A percentile compares a stretch with the other conserved stretches of the same genome.
phyloP scores from a whole-genome alignment of 30 jellyfish, hydroid and myxozoan genomes.

The Aurelia aurita complex sp. Pacific region DNA sequence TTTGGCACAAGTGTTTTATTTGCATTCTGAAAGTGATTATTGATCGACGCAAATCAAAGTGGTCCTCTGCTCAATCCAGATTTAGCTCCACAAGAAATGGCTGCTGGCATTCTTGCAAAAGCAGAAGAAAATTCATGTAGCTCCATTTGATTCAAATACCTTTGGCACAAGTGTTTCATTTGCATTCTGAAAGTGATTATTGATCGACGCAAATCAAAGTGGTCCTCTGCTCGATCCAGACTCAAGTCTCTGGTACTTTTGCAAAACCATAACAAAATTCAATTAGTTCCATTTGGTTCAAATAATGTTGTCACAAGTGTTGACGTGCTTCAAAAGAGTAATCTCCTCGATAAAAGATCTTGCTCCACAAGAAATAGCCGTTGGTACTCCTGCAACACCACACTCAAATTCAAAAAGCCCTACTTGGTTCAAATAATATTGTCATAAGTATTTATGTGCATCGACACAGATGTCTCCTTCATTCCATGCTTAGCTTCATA shows the following conservation, averaged over 20 bases:
- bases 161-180: no score
- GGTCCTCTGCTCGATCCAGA: not conserved
- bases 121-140: no score
- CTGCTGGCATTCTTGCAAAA: no score
- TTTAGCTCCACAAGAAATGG: no score
- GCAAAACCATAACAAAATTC: constrained; percentile 15
- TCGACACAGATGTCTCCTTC: constrained; percentile 1
- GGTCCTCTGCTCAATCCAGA: no score
- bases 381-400: constrained; percentile 13
- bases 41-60: not conserved
- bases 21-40: no score
- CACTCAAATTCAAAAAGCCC: not conserved
- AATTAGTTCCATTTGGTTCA: not conserved
- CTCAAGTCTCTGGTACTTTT: not conserved
- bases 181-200: no score
- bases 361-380: not conserved
- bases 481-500: not conserved
- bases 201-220: not conserved
- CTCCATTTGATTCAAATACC: no score
- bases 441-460: not conserved
- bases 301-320: not conserved
- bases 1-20: no score
- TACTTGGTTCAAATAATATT: not conserved
- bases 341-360: not conserved
- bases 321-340: constrained; percentile 11